Percentiles rank a stretch among this genome's conserved stretches.
Conservation (phyloP, 2,113 vertebrate genomes). For the Leucopsar rothschildi region DNA sequence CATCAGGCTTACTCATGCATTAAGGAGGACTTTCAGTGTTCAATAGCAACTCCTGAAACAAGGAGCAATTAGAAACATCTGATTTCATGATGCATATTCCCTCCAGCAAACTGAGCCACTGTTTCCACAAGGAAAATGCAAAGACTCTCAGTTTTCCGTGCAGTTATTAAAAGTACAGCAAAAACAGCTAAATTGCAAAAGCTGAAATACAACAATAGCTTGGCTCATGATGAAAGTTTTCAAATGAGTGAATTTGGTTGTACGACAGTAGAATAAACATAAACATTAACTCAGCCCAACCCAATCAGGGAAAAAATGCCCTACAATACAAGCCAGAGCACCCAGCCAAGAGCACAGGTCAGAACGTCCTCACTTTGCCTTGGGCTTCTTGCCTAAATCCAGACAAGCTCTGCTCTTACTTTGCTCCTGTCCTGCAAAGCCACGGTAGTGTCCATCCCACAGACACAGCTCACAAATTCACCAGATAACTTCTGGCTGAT, state of each 20-base stretch:
- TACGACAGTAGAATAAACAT: slow-evolving; percentile 10
- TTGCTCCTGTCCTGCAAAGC: not conserved
- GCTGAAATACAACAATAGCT: slow-evolving; percentile 33
- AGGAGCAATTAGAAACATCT: slow-evolving; percentile 59
- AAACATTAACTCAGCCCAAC: slow-evolving; percentile 8
- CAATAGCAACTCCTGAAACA: slow-evolving; percentile 50
- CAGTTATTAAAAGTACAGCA: not conserved
- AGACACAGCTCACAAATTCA: not conserved
- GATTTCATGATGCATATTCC: slow-evolving; percentile 41
- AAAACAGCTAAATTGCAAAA: slow-evolving; percentile 20
- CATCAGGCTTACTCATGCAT: slow-evolving; percentile 57
- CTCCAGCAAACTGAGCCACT: not conserved
- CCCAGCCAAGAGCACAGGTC: not conserved
- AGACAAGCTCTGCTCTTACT: not conserved
- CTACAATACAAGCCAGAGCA: not conserved
- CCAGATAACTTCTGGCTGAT: not conserved
- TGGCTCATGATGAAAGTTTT: not conserved
- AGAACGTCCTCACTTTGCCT: not conserved
- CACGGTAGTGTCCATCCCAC: fast-evolving
- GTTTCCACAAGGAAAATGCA: slow-evolving; percentile 9
- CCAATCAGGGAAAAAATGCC: not conserved
- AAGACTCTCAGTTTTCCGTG: not conserved
- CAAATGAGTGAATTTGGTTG: slow-evolving; percentile 32
- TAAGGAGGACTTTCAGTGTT: slow-evolving; percentile 53
- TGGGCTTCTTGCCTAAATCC: not conserved